These are phyloP conservation scores for Megaceryle maxima DNA, from an alignment of 2,113 vertebrate species.

Conservation along the genomic window DNA sequence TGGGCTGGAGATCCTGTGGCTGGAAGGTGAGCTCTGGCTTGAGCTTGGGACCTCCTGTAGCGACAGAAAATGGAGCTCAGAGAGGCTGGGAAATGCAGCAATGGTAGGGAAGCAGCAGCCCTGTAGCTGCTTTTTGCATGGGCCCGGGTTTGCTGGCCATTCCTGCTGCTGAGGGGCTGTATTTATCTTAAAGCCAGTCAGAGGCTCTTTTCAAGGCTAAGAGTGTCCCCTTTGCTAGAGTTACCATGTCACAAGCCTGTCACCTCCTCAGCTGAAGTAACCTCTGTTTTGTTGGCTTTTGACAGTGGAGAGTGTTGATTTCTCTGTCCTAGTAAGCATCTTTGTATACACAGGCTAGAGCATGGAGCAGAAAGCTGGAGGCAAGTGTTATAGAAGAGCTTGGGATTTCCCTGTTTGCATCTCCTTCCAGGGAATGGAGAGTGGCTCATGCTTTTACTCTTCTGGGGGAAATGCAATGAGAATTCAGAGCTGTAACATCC, in stretches of 20 bases:
- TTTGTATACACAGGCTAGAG: background rate
- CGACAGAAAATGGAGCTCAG: fast-evolving
- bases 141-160: background rate
- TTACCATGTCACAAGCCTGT: background rate
- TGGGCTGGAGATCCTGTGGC: background rate
- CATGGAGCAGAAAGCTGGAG: background rate
- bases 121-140: background rate
- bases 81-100: fast-evolving
- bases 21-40: background rate
- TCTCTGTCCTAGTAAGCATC: background rate
- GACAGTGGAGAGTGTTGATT: background rate
- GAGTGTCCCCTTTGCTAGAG: background rate
- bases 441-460: background rate
- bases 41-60: background rate
- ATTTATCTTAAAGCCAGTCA: background rate
- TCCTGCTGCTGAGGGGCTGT: background rate
- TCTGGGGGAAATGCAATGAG: too few relatives aligned
- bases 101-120: background rate
- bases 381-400: background rate
- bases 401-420: background rate
- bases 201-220: background rate
- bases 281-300: background rate
- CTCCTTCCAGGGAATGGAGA: background rate
- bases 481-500: background rate
- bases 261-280: background rate